Percentiles rank a stretch among this genome's conserved stretches.
Evolutionary conservation across 2,113 vertebrate genomes (phyloP).

Genomic region (Sclerurus mexicanus): DNA sequence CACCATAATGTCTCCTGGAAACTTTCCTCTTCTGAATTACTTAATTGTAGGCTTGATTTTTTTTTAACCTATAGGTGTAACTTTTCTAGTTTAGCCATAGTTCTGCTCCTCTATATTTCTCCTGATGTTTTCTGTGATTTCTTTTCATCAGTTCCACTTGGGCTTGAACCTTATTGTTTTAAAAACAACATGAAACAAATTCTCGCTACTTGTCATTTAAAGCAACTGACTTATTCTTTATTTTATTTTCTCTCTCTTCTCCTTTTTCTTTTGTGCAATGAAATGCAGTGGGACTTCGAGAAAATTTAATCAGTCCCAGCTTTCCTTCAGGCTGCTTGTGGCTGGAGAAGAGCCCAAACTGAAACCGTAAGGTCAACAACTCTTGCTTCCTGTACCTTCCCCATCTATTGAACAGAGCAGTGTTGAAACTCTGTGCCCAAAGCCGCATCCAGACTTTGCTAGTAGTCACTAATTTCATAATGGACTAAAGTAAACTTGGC

Average conservation of each 20-base stretch:
- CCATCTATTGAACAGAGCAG: neutral
- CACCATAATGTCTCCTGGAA: neutral
- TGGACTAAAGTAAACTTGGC: neutral
- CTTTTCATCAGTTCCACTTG: neutral
- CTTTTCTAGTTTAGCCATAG: neutral
- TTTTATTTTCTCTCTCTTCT: neutral
- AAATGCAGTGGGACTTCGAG: neutral
- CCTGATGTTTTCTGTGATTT: neutral
- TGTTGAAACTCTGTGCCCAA: neutral
- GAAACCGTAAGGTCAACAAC: constrained; percentile 4
- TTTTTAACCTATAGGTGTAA: neutral
- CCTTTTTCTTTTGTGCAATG: neutral
- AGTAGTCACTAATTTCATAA: neutral
- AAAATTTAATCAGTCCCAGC: neutral
- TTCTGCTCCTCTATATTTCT: neutral
- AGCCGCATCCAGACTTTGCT: neutral
- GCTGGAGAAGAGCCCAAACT: neutral
- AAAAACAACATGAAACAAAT: neutral
- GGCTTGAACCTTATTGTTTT: neutral
- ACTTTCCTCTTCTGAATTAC: neutral
- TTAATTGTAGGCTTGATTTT: neutral
- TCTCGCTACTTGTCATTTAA: neutral
- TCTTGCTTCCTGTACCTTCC: neutral
- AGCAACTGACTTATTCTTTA: neutral
- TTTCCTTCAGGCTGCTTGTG: constrained; percentile 3